Conservation (phyloP, 2,888 invertebrate species). For the Hyppa rectilinea region DNA sequence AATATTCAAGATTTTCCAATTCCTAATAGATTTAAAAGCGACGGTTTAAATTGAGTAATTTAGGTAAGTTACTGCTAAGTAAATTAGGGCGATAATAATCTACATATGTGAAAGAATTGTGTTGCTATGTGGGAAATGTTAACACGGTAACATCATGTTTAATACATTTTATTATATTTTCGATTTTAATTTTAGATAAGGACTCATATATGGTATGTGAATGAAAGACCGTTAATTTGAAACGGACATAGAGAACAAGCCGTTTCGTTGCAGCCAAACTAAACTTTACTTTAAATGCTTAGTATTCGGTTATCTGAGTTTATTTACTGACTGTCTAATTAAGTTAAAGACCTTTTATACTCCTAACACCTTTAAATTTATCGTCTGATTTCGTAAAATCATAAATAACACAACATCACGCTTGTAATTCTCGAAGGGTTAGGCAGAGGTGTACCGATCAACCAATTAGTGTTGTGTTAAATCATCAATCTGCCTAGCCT, state of each 20-base stretch:
- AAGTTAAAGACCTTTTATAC: not conserved
- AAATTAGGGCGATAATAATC: not conserved
- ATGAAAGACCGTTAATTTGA: not conserved
- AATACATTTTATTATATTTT: not conserved
- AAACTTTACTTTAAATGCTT: not conserved
- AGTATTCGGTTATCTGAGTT: not conserved
- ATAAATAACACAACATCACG: no score
- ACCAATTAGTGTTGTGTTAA: no score
- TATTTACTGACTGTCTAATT: not conserved
- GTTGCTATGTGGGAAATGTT: not conserved
- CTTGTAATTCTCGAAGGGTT: no score
- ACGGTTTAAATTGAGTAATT: no score
- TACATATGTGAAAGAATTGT: not conserved
- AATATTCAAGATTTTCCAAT: slow-evolving; percentile 20
- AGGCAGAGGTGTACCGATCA: no score
- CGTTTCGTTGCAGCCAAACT: not conserved
- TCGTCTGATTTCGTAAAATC: not conserved
- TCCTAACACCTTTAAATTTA: not conserved
- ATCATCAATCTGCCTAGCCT: no score
- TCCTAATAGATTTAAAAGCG: not conserved
- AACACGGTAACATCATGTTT: not conserved
- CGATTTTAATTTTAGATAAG: not conserved
- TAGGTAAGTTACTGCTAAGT: not conserved
- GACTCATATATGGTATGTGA: not conserved
- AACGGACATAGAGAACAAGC: not conserved